These are phyloP conservation scores for Diarsia brunnea DNA, from an alignment of 2,888 invertebrate genomes.

Conservation along the genomic window DNA sequence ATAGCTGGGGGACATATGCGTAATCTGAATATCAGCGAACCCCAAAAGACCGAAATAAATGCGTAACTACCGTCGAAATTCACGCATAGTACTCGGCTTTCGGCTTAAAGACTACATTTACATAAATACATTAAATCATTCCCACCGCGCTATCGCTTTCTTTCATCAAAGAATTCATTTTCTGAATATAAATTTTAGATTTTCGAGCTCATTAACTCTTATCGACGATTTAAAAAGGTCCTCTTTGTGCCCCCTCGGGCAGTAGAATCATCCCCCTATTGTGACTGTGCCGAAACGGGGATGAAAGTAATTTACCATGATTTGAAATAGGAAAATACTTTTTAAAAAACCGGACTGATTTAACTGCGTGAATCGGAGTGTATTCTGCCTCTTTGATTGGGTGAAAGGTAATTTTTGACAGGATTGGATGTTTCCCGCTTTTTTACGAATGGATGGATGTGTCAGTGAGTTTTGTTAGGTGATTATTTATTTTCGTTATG, in stretches of 20 bases:
- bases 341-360: constrained; percentile 64
- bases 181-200: constrained; percentile 85
- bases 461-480: constrained; percentile 30
- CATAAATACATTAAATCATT: constrained; percentile 66
- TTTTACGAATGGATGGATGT: constrained; percentile 41
- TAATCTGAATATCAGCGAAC: constrained; percentile 45
- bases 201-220: constrained; percentile 86
- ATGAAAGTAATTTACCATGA: constrained; percentile 84
- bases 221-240: constrained; percentile 84
- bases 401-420: constrained; percentile 65
- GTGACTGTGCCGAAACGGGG: constrained; percentile 76
- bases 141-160: constrained; percentile 61
- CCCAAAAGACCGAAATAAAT: constrained; percentile 50
- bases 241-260: constrained; percentile 64
- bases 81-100: constrained; percentile 46
- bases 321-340: constrained; percentile 79
- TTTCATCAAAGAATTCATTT: constrained; percentile 78
- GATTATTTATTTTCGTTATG: constrained; percentile 38
- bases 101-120: constrained; percentile 54
- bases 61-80: constrained; percentile 59
- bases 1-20: constrained; percentile 34
- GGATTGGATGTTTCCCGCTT: constrained; percentile 55
- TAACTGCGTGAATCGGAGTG: constrained; percentile 64
- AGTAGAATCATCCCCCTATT: constrained; percentile 71
- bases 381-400: constrained; percentile 64